These are phyloP conservation scores for Cyanoderma ruficeps DNA, from an alignment of 2,113 vertebrate genomes.

Conservation along the genomic window DNA sequence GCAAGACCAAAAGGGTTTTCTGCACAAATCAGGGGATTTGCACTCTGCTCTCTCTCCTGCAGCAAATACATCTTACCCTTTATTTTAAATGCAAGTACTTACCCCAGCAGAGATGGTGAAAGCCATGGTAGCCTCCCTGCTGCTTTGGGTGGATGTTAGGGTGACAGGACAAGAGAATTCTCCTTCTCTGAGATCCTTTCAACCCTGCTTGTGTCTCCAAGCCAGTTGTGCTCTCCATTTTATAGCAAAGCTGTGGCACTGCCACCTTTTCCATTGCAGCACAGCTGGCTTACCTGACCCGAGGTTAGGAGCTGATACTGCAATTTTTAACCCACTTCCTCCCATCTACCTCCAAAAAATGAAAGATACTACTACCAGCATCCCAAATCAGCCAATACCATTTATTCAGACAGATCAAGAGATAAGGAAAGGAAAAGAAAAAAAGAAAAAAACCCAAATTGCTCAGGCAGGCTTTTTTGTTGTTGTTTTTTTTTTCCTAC, in stretches of 20 bases:
- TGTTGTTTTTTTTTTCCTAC: not conserved
- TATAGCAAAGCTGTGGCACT: conserved; percentile 23
- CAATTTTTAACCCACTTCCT: conserved; percentile 56
- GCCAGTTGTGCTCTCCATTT: not conserved
- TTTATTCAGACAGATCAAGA: not conserved
- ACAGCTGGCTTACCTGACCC: not conserved
- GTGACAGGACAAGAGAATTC: not conserved
- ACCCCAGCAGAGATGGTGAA: not conserved
- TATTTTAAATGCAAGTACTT: not conserved
- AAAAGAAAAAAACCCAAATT: not conserved
- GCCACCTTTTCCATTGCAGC: conserved; percentile 27
- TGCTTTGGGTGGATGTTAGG: not conserved
- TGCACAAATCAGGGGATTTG: not conserved
- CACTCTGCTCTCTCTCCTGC: not conserved
- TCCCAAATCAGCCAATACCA: not conserved
- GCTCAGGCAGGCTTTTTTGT: not conserved
- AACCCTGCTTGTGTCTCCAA: not conserved
- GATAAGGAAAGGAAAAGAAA: not conserved
- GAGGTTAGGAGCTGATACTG: not conserved
- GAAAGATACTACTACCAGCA: not conserved
- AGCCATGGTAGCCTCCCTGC: not conserved
- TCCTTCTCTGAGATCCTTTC: not conserved
- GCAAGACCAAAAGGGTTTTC: not conserved
- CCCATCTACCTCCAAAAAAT: not conserved
- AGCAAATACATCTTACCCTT: not conserved